Conservation (phyloP, 2,113 vertebrate genomes). For the Xenopus tropicalis region DNA sequence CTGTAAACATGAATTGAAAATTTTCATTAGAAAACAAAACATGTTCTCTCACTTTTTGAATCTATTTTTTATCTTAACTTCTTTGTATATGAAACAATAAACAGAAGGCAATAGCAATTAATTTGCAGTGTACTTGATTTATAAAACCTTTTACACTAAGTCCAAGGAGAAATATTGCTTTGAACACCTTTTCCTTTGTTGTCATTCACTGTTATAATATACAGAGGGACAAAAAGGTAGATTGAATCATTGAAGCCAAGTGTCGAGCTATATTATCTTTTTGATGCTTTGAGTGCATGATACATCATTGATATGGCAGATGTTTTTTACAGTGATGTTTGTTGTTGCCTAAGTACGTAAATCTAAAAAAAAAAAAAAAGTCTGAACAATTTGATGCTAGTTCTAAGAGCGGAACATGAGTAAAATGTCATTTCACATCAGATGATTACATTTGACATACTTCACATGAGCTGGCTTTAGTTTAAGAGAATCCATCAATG, state of each 20-base stretch:
- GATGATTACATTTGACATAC: neutral
- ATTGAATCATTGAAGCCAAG: neutral
- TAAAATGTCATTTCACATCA: conserved; percentile 2
- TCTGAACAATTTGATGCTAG: neutral
- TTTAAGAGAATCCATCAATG: no score
- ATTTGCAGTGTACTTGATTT: no score
- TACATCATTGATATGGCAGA: neutral
- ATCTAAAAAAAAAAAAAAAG: neutral
- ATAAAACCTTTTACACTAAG: neutral
- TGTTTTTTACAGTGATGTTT: neutral
- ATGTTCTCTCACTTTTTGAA: no score
- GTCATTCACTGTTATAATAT: neutral
- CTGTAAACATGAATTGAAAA: no score
- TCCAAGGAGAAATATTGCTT: neutral
- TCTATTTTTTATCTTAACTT: no score
- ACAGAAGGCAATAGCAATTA: no score
- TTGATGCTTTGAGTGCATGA: neutral
- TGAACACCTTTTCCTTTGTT: conserved; percentile 1
- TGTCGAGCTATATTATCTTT: neutral
- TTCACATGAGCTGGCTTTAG: no score
- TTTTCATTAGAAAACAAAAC: no score
- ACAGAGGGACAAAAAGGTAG: neutral
- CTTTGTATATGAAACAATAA: no score
- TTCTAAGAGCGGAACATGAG: neutral
- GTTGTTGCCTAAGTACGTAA: no score